Evolutionary conservation across 37 sponge, comb jelly and placozoan species (phyloP), one percentile per base, ranked within the genome.

Genomic region (Bolinopsis microptera): DNA sequence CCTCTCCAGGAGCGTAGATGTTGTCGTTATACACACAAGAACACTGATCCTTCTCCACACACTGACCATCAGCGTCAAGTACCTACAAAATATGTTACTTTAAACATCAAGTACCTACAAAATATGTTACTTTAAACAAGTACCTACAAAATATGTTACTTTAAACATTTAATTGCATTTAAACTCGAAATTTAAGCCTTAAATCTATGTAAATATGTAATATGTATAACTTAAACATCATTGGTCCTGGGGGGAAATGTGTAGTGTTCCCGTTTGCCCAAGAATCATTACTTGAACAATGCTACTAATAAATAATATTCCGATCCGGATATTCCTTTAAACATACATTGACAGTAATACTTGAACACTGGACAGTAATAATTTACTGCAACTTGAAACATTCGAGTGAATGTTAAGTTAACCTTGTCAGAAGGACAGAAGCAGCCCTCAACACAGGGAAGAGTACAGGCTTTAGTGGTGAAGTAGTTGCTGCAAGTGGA

Each of bases 401-500:
- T n/a, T n/a, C n/a, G n/a, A n/a, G n/a, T n/a, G n/a, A n/a, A n/a
- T n/a, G n/a, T n/a, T n/a, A n/a, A n/a, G n/a, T n/a, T n/a, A n/a
- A n/a, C 90, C 90, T 86, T 86, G 61, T 41, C 35, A 26, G 13
- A 25, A 41, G 90, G 90, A 86, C 90, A 86, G 90, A 86, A 86
- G 31, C 90, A 86, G 34, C 90, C 90, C 90, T 86, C 90, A 40
- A 86, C 90, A 40, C 90, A 86, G 61, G 90, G 90, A 0, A 86
- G 61, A 1, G 38, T 38, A 40, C 90, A 86, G 26, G 41, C 61
- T 24, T 5, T 27, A 30, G 90, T 41, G 90, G 41, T 41, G 32
- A 24, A 24, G 41, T 33, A 23, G 35, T 34, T 86, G 90, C 61
- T 41, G 31, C 90, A 86, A 0, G 90, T 41, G 23, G 23, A 24